A percentile compares a stretch with the other conserved stretches of the same genome.
Evolutionary conservation across 2,113 vertebrate species (phyloP).

Genomic region (Lasiurus cinereus): DNA sequence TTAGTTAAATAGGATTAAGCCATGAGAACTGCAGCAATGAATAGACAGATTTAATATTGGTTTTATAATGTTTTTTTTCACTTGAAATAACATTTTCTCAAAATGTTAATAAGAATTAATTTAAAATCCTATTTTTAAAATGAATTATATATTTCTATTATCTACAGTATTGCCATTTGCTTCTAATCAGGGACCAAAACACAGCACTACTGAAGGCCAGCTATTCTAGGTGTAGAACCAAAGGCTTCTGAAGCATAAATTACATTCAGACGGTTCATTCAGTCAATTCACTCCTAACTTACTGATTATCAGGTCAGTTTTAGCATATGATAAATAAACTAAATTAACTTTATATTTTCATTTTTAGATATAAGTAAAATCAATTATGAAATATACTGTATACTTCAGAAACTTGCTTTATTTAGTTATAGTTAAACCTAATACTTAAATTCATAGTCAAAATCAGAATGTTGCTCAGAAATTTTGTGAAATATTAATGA

Average conservation of each 20-base stretch:
- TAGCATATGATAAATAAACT: background rate
- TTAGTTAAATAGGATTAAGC: background rate
- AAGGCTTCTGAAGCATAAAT: background rate
- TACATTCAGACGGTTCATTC: background rate
- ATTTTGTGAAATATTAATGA: background rate
- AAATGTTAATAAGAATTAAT: background rate
- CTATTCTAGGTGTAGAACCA: background rate
- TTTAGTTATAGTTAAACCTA: background rate
- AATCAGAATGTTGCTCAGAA: constrained; percentile 21
- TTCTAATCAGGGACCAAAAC: background rate
- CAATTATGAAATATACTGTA: background rate
- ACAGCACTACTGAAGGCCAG: background rate
- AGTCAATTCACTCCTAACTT: background rate
- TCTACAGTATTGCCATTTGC: background rate
- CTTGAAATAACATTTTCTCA: background rate
- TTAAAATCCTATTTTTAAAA: constrained; percentile 39
- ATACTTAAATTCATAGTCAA: background rate
- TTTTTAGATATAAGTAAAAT: background rate
- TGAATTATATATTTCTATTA: background rate
- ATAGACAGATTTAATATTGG: background rate
- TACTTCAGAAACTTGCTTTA: constrained; percentile 10
- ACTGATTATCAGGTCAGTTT: background rate
- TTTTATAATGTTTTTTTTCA: constrained; percentile 20
- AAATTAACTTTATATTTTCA: background rate
- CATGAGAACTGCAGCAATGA: background rate